Base-by-base conservation (phyloP, 2,888 invertebrate species). In the Agapetus fuscipes region DNA sequence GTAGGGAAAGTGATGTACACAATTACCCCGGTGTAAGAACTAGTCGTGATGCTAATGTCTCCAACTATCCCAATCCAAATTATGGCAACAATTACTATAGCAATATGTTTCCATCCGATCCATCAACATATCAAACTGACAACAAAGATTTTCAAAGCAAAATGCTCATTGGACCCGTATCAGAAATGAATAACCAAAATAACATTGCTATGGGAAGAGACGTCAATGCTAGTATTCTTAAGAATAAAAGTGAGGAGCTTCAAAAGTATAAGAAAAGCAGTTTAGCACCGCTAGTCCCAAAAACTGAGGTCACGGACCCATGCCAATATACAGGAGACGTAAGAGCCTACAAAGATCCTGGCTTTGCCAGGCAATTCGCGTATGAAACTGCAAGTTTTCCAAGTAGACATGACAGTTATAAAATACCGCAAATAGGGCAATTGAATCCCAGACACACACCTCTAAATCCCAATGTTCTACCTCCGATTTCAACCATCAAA, bases 61-160 rank as follows among this genome's bases (percentile, higher is more conserved):
- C 64, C 30, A 55, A 58, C 60, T 66, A 56, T 50, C 68, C 69
- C 60, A 66, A 57, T 61, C 61, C 64, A 59, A 57, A 55, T 61
- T 69, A 60, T 58, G 4, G 5, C 20, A 20, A 20, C 20, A 39
- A 39, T 38, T n/a, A n/a, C n/a, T n/a, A n/a, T n/a, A n/a, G n/a
- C n/a, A n/a, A n/a, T n/a, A n/a, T n/a, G n/a, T n/a, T n/a, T n/a
- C n/a, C n/a, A n/a, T n/a, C n/a, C n/a, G n/a, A n/a, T n/a, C n/a
- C n/a, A n/a, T n/a, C n/a, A n/a, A n/a, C n/a, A n/a, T n/a, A n/a
- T n/a, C 63, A 54, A 59, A 61, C 61, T 56, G 70, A 71, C 56
- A 71, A 58, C 57, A 71, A 71, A 61, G 70, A 71, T 57, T 71
- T 71, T 54, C 71, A 71, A 54, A 66, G 67, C 20, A 70, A 68